A percentile compares a stretch with the other conserved stretches of the same genome.
phyloP scores from a whole-genome alignment of 2,888 invertebrate species.

The Nephrotoma guestfalica region DNA sequence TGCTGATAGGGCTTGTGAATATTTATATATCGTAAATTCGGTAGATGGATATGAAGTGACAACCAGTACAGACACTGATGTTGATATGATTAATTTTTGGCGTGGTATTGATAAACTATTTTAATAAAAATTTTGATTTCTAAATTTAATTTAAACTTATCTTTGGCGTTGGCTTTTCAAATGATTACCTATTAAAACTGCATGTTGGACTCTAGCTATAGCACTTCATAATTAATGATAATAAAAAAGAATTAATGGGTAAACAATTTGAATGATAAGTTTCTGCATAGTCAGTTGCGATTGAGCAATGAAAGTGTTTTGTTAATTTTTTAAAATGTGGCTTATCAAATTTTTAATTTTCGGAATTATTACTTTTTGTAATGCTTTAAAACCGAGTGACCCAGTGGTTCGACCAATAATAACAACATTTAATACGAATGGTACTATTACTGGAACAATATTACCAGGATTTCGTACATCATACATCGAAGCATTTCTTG shows the following conservation, averaged over 20 bases:
- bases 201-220: too few relatives aligned
- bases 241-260: neutral
- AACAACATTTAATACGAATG: neutral
- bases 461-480: slow-evolving; percentile 42
- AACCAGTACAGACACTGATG: neutral
- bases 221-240: too few relatives aligned
- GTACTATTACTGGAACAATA: neutral
- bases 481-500: slow-evolving; percentile 57
- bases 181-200: too few relatives aligned
- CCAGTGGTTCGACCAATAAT: neutral
- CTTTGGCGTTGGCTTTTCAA: too few relatives aligned
- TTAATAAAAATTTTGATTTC: neutral
- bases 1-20: neutral
- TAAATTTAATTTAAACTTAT: too few relatives aligned
- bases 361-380: neutral
- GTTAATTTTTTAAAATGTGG: neutral
- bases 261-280: neutral
- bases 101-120: neutral
- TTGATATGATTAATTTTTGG: neutral
- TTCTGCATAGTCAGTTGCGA: neutral
- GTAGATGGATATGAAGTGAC: neutral
- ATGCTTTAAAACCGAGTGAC: neutral
- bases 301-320: neutral
- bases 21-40: neutral
- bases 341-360: neutral